Base-by-base conservation (phyloP, 35 echinoderm and acorn worm species). In the Chiridota heheva region DNA sequence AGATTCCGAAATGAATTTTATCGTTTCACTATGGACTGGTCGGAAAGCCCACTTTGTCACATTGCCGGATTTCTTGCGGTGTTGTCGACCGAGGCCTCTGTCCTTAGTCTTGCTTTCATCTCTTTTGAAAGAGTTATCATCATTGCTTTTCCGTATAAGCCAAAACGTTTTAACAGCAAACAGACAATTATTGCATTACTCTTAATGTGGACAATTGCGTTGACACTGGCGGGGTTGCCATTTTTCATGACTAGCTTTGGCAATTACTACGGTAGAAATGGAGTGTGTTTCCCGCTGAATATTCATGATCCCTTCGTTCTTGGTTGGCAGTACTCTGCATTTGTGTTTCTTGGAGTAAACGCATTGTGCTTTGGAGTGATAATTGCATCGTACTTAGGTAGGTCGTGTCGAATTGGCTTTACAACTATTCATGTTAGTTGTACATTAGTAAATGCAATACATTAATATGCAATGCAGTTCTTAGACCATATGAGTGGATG, bases 181-280 rank as follows among this genome's bases (percentile, higher is more conserved):
- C 53, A 87, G 30, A 81, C 78, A 10, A 66, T 81, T 16, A 36
- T 80, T 4, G 81, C 88, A 4, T 40, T 98, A 29, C 44, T 84
- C 32, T 38, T 64, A 40, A 91, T 91, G 38, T 98, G 95, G 89
- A 58, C 61, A 40, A 24, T 73, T 22, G 89, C 84, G 6, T 57
- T 77, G 5, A 39, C 73, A 15, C 72, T 98, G 0, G 89, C 89
- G 0, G 66, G 43, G 44, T 60, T 91, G 29, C 95, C 89, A 2
- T 63, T 98, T 22, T 48, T 89, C 43, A 55, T 58, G 22, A 80
- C 80, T 26, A 28, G 34, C 12, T 98, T 98, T 81, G 84, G 71
- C 37, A 87, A 97, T 80, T 97, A 87, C 49, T 98, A 98, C 65
- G 95, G 95, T 20, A 89, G 53, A 43, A 98, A 98, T 37, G 95